Evolutionary conservation across 1,140 invertebrate genomes (phyloP).

Genomic region (Leptestheria dahalacensis): DNA sequence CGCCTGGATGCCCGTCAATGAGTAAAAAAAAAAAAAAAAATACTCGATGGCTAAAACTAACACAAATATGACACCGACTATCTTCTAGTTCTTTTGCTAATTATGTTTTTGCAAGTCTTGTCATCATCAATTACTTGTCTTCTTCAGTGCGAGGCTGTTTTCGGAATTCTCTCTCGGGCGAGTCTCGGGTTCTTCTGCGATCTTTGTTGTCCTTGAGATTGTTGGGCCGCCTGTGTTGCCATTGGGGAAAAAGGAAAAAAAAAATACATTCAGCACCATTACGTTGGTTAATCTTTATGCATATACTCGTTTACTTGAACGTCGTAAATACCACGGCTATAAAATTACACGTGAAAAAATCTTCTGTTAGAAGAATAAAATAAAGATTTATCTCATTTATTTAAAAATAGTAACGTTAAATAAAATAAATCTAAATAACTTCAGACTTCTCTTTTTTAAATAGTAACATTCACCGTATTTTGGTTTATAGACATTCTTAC

Average conservation of each 20-base stretch:
- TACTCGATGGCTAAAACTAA: too few relatives aligned
- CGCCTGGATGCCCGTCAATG: too few relatives aligned
- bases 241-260: too few relatives aligned
- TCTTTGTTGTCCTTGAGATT: conserved; percentile 20
- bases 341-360: background rate
- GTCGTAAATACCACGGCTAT: background rate
- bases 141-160: background rate
- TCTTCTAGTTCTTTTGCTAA: too few relatives aligned
- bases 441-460: conserved; percentile 15
- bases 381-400: background rate
- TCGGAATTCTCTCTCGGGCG: conserved; percentile 20
- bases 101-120: background rate
- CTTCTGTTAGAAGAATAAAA: background rate
- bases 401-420: background rate
- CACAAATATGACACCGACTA: too few relatives aligned
- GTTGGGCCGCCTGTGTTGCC: background rate
- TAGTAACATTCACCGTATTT: too few relatives aligned
- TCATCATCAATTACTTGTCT: background rate
- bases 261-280: background rate
- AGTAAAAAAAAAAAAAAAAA: too few relatives aligned
- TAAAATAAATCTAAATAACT: background rate
- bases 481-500: too few relatives aligned
- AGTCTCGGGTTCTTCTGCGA: conserved; percentile 21
- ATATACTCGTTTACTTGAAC: background rate
- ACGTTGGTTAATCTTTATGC: background rate